Percentiles rank a stretch among this genome's conserved stretches.
Conservation (phyloP, 2,888 invertebrate species). For the Tipula lateralis region DNA sequence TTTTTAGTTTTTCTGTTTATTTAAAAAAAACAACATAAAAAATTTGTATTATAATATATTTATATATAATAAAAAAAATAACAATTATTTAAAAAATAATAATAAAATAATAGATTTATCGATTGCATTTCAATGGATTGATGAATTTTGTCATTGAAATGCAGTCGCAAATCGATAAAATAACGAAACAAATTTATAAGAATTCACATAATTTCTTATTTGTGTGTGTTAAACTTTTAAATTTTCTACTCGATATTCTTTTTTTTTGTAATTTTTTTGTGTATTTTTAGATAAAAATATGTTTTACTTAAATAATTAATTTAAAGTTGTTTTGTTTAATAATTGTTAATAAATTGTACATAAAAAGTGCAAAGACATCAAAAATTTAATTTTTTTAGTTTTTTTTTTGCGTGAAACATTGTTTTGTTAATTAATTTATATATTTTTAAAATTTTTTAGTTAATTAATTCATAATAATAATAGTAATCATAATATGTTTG, state of each 20-base stretch:
- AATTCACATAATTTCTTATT: neutral
- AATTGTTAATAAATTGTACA: conserved; percentile 26
- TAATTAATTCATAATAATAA: neutral
- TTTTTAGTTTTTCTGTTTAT: neutral
- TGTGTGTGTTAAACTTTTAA: neutral
- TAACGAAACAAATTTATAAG: neutral
- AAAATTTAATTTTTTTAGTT: conserved; percentile 24
- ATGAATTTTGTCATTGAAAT: neutral
- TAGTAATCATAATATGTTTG: neutral
- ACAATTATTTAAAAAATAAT: neutral
- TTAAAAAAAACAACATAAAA: conserved; percentile 7
- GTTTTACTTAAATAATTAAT: neutral
- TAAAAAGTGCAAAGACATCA: conserved; percentile 29
- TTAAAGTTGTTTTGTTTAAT: conserved; percentile 5
- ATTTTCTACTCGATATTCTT: neutral
- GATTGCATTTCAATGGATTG: too few species aligned
- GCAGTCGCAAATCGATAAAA: neutral
- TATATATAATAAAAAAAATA: neutral
- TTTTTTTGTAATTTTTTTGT: neutral
- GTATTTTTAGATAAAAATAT: conserved; percentile 3
- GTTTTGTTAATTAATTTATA: neutral
- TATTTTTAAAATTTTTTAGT: neutral
- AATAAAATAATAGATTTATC: neutral
- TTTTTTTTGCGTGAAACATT: conserved; percentile 24
- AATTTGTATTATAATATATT: neutral